Conservation (phyloP, 2,888 invertebrate genomes). For the Cordylochernes scorpioides region DNA sequence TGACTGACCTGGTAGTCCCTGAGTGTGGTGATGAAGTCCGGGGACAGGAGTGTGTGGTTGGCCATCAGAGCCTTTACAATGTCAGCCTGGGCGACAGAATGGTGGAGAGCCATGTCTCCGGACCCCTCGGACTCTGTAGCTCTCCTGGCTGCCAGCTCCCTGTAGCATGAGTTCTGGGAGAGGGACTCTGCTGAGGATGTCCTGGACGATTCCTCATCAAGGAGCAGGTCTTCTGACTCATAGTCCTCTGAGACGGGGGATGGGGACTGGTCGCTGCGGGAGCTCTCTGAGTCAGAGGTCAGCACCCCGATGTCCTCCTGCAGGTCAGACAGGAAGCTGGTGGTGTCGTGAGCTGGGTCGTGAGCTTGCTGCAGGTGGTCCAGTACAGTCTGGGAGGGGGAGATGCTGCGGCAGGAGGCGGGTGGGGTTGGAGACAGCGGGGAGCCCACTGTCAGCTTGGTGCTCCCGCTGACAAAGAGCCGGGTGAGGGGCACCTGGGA, state of each 20-base stretch:
- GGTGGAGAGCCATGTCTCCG: slow-evolving; percentile 10
- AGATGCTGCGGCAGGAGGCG: slow-evolving; percentile 2
- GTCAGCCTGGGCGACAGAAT: slow-evolving; percentile 14
- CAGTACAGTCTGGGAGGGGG: slow-evolving; percentile 8
- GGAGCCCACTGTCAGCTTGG: slow-evolving; percentile 4
- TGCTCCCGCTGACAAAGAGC: slow-evolving; percentile 4
- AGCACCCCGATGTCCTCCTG: slow-evolving; percentile 1
- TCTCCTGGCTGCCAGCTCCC: slow-evolving; percentile 28
- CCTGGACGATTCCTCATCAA: slow-evolving; percentile 27
- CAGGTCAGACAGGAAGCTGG: slow-evolving; percentile 8
- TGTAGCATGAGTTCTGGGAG: slow-evolving; percentile 28
- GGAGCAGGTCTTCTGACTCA: slow-evolving; percentile 21
- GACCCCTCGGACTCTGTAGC: slow-evolving; percentile 16
- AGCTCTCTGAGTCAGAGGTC: no score
- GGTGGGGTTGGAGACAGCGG: slow-evolving; percentile 2
- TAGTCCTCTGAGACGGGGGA: slow-evolving; percentile 7
- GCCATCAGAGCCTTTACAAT: slow-evolving; percentile 30
- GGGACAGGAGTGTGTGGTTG: slow-evolving; percentile 32
- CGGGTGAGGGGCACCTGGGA: slow-evolving; percentile 9
- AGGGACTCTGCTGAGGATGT: slow-evolving; percentile 21
- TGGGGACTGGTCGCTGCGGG: no score
- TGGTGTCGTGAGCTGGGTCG: slow-evolving; percentile 1
- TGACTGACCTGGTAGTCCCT: slow-evolving; percentile 23
- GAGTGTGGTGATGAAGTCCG: slow-evolving; percentile 22
- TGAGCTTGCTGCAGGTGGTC: no score